phyloP scores from a whole-genome alignment of 2,888 invertebrate genomes.

The Tetheella fluctuosa region DNA sequence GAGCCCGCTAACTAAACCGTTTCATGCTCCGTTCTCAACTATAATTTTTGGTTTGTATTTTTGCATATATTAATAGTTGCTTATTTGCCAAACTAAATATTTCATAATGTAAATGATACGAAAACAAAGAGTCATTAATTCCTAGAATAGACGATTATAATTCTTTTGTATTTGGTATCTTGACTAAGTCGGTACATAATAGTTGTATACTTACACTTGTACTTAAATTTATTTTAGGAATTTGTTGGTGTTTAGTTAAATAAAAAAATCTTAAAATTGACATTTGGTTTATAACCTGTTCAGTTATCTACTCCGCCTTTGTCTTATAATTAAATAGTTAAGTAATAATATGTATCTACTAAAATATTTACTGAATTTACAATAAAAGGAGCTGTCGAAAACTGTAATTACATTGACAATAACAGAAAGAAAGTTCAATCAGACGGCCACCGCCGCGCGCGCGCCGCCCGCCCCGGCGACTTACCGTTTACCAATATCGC shows the following conservation, averaged over 20 bases:
- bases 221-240: no score
- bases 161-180: no score
- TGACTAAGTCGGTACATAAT: no score
- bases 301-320: no score
- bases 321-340: no score
- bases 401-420: constrained; percentile 48
- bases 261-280: no score
- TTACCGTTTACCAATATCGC: constrained; percentile 69
- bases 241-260: no score
- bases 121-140: no score
- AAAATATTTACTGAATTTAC: constrained; percentile 1
- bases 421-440: constrained; percentile 55
- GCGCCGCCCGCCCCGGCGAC: constrained; percentile 28
- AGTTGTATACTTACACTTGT: no score
- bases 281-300: no score
- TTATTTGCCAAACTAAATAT: background rate
- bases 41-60: constrained; percentile 25
- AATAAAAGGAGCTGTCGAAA: constrained; percentile 33
- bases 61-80: background rate
- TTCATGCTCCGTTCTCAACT: constrained; percentile 42
- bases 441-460: constrained; percentile 17
- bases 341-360: background rate
- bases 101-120: background rate
- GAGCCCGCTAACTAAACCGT: constrained; percentile 63
- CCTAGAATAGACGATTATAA: no score